phyloP scores from a whole-genome alignment of 2,888 invertebrate genomes.

The Pelosia muscerda region DNA sequence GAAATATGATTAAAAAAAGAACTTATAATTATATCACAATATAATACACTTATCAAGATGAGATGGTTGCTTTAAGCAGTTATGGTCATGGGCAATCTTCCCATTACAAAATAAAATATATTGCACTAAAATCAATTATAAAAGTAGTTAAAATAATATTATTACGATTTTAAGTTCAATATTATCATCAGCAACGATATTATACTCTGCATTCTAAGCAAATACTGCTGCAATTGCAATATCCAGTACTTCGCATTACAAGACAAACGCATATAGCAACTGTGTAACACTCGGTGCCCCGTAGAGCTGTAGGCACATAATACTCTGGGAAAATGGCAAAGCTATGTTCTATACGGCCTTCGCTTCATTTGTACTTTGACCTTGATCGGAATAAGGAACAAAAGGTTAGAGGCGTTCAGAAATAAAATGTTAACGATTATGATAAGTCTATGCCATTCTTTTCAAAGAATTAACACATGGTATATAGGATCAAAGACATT shows the following conservation, averaged over 20 bases:
- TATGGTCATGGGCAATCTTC: too few species aligned
- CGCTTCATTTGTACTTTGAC: slow-evolving; percentile 51
- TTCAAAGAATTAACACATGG: background rate
- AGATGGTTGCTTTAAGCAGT: too few species aligned
- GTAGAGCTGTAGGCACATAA: slow-evolving; percentile 51
- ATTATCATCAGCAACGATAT: background rate
- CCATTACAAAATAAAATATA: too few species aligned
- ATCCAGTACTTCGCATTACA: slow-evolving; percentile 46
- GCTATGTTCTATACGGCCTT: slow-evolving; percentile 63
- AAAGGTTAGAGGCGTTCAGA: slow-evolving; percentile 22
- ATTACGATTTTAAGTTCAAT: background rate
- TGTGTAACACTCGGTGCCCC: slow-evolving; percentile 42
- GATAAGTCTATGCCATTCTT: background rate
- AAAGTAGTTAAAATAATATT: too few species aligned
- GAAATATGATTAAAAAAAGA: too few species aligned
- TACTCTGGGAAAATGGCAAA: slow-evolving; percentile 65
- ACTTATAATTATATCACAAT: too few species aligned
- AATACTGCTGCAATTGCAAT: slow-evolving; percentile 44
- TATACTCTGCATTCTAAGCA: slow-evolving; percentile 16
- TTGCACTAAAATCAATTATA: too few species aligned
- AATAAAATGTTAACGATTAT: slow-evolving; percentile 9
- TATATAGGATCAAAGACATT: background rate
- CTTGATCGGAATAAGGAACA: slow-evolving; percentile 36
- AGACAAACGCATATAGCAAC: slow-evolving; percentile 55
- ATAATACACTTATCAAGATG: too few species aligned